Percentiles rank a stretch among this genome's conserved stretches.
phyloP scores from a whole-genome alignment of 2,113 vertebrate genomes.

The Anarhynchus alexandrinus region DNA sequence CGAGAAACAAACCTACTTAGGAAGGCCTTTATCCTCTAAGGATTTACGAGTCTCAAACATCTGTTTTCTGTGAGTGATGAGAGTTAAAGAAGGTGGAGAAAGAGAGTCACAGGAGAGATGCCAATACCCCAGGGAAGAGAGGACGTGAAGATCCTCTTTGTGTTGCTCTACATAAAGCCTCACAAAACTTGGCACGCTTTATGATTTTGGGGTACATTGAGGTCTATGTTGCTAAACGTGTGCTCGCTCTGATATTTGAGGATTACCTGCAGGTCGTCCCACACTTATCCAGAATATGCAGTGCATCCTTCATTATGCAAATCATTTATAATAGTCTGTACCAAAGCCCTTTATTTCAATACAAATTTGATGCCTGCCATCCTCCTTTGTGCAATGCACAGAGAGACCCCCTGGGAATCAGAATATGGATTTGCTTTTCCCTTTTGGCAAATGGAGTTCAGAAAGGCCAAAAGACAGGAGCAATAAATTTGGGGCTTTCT shows the following conservation, averaged over 20 bases:
- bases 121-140: neutral
- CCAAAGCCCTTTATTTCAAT: neutral
- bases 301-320: neutral
- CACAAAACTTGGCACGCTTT: neutral
- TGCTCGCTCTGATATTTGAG: neutral
- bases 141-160: neutral
- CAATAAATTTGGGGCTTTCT: neutral
- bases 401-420: neutral
- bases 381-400: neutral
- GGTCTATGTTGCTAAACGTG: neutral
- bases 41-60: neutral
- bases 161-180: neutral
- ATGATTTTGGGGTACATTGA: neutral
- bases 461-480: neutral
- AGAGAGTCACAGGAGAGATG: neutral
- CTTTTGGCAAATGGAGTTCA: neutral
- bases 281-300: neutral
- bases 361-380: neutral
- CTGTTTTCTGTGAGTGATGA: neutral
- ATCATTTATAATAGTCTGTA: neutral
- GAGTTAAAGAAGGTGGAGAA: neutral
- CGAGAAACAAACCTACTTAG: neutral
- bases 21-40: neutral
- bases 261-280: neutral
- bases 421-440: neutral